A percentile compares a stretch with the other conserved stretches of the same genome.
Evolutionary conservation across 1,140 invertebrate genomes (phyloP).

Genomic region (Cryptotermes secundus): DNA sequence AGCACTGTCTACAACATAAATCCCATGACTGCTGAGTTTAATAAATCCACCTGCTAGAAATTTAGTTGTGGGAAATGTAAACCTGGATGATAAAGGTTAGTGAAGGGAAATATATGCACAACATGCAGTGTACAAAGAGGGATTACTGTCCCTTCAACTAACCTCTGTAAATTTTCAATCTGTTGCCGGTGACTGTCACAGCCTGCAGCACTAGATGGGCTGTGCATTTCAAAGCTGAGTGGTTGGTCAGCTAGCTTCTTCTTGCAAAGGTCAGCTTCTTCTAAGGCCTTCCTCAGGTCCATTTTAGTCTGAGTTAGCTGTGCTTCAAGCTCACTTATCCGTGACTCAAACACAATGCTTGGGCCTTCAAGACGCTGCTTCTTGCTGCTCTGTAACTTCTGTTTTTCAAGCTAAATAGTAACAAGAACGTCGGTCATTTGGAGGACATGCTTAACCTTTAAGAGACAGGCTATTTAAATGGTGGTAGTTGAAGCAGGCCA

Average conservation of each 20-base stretch:
- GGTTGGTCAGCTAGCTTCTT: slow-evolving; percentile 57
- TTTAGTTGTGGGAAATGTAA: too few relatives aligned
- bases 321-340: slow-evolving; percentile 79
- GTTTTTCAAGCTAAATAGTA: slow-evolving; percentile 7
- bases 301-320: slow-evolving; percentile 74
- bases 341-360: slow-evolving; percentile 75
- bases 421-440: too few relatives aligned
- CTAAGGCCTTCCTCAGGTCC: slow-evolving; percentile 68
- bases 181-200: slow-evolving; percentile 58
- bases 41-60: too few relatives aligned
- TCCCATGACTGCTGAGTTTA: too few relatives aligned
- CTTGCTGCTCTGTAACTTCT: slow-evolving; percentile 3
- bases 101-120: too few relatives aligned
- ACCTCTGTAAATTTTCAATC: slow-evolving; percentile 66
- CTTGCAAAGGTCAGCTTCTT: slow-evolving; percentile 65
- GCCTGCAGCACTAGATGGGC: slow-evolving; percentile 35
- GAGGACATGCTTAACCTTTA: too few relatives aligned
- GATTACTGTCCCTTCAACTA: slow-evolving; percentile 27
- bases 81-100: too few relatives aligned
- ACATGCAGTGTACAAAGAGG: not conserved
- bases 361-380: slow-evolving; percentile 54
- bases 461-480: too few relatives aligned
- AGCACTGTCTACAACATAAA: too few relatives aligned
- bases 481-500: too few relatives aligned
- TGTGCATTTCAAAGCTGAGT: slow-evolving; percentile 43